phyloP scores from a whole-genome alignment of 2,113 vertebrate species.

The Dicerorhinus sumatrensis region DNA sequence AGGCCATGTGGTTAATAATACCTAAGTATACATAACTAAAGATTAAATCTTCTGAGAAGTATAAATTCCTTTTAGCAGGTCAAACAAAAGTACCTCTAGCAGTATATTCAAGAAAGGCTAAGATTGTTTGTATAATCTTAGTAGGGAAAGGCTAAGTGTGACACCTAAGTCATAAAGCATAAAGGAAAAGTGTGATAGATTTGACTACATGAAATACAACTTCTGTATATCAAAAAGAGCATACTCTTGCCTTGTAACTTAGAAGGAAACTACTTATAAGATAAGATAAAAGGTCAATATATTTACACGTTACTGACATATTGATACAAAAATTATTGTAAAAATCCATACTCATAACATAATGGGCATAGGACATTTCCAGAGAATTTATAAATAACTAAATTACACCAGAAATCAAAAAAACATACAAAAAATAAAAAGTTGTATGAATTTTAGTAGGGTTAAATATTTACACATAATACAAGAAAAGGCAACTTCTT shows the following conservation, averaged over 20 bases:
- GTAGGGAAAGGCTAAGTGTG: neutral
- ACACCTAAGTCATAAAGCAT: neutral
- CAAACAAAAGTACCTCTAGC: neutral
- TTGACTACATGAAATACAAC: neutral
- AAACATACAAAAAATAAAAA: neutral
- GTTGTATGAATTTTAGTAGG: neutral
- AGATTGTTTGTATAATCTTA: neutral
- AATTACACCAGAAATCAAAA: neutral
- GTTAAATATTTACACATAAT: neutral
- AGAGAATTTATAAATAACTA: neutral
- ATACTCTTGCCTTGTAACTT: neutral
- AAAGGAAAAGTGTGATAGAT: neutral
- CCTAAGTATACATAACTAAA: neutral
- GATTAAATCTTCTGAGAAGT: neutral
- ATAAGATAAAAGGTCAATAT: neutral
- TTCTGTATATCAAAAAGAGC: neutral
- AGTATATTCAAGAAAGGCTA: conserved; percentile 20
- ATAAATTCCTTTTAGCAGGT: neutral
- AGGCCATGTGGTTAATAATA: neutral
- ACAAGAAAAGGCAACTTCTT: neutral
- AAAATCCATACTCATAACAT: neutral
- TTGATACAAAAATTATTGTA: neutral
- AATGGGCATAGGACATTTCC: neutral
- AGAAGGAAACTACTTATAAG: neutral
- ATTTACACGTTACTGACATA: neutral